A percentile compares a stretch with the other conserved stretches of the same genome.
Conservation (phyloP, 2,888 invertebrate genomes). For the Epiperipatus broadwayi region DNA sequence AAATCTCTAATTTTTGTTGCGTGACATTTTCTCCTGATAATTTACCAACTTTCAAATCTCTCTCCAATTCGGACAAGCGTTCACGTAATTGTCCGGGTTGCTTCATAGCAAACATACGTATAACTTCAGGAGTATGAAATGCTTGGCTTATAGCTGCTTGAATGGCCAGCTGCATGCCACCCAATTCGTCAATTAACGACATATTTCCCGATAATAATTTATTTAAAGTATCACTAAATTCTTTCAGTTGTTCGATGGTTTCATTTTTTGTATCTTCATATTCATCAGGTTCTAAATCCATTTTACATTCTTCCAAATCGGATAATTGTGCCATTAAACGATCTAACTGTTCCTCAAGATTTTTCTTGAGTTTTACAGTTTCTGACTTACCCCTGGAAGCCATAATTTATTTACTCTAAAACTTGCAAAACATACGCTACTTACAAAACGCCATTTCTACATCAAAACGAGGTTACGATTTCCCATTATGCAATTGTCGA, state of each 20-base stretch:
- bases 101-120: constrained; percentile 47
- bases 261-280: constrained; percentile 47
- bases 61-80: constrained; percentile 36
- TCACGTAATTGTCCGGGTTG: constrained; percentile 44
- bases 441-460: no score
- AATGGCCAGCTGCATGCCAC: constrained; percentile 46
- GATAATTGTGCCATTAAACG: constrained; percentile 45
- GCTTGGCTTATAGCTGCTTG: constrained; percentile 52
- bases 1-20: constrained; percentile 36
- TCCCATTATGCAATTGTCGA: no score
- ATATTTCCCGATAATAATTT: constrained; percentile 42
- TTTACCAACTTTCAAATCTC: constrained; percentile 42
- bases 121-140: constrained; percentile 53
- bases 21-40: constrained; percentile 32
- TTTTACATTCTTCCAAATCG: constrained; percentile 49
- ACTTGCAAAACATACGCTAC: no score
- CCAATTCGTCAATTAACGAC: constrained; percentile 43
- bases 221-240: constrained; percentile 42
- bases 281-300: constrained; percentile 41
- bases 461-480: no score
- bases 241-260: constrained; percentile 47
- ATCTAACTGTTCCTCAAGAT: constrained; percentile 46
- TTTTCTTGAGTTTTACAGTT: constrained; percentile 41
- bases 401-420: no score
- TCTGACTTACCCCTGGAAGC: constrained; percentile 40